These are phyloP conservation scores for Ctenochaetus hawaiiensis DNA, from an alignment of 2,797 vertebrate species.

Conservation along the genomic window DNA sequence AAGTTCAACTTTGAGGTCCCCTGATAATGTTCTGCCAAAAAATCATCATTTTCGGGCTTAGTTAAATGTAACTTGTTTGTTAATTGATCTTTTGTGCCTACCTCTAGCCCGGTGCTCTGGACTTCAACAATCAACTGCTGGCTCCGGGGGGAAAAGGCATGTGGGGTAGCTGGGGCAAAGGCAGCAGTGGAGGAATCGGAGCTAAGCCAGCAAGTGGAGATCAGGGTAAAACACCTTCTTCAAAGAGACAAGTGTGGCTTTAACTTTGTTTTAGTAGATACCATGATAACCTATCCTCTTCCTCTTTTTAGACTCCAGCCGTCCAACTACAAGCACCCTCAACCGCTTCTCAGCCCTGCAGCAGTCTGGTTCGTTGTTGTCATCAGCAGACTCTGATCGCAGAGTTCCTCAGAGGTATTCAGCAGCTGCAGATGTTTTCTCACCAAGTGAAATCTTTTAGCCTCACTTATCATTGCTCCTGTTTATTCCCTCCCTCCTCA, in stretches of 20 bases:
- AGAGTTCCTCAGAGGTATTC: conserved; percentile 93
- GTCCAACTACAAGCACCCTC: conserved; percentile 92
- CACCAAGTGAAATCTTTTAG: neutral
- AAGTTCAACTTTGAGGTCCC: too few species aligned
- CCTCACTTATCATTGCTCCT: too few species aligned
- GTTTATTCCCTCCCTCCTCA: too few species aligned
- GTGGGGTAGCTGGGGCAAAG: conserved; percentile 96
- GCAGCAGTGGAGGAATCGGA: conserved; percentile 96
- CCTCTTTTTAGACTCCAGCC: conserved; percentile 85
- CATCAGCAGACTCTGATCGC: conserved; percentile 87
- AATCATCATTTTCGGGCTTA: too few species aligned
- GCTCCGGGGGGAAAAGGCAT: conserved; percentile 94
- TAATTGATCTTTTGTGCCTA: conserved; percentile 5
- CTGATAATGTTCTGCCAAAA: too few species aligned
- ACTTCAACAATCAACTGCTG: conserved; percentile 95
- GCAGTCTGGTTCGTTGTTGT: conserved; percentile 84
- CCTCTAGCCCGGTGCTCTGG: conserved; percentile 91
- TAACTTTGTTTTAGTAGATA: neutral
- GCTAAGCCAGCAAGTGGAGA: conserved; percentile 88
- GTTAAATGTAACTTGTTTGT: neutral
- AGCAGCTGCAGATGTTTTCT: neutral
- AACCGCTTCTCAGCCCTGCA: conserved; percentile 97
- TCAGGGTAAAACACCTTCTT: conserved; percentile 68
- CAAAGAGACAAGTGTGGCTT: neutral
- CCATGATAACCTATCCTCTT: conserved; percentile 7